These are phyloP conservation scores for Xiphorhynchus elegans DNA, from an alignment of 2,113 vertebrate genomes.

Conservation along the genomic window DNA sequence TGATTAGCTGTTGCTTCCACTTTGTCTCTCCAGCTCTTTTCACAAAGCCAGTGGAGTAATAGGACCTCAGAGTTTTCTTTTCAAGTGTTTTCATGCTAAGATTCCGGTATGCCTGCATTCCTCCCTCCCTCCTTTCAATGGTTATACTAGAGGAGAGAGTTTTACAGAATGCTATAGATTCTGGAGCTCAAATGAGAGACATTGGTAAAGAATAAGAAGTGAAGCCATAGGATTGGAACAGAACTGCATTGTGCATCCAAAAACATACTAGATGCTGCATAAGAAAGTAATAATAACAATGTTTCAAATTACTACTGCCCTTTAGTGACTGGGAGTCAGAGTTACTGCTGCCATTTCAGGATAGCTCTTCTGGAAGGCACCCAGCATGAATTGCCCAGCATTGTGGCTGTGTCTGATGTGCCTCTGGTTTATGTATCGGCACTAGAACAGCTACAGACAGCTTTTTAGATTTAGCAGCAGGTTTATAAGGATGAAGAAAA, in stretches of 20 bases:
- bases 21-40: neutral
- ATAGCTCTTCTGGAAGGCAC: neutral
- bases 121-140: neutral
- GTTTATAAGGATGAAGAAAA: conserved; percentile 17
- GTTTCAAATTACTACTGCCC: neutral
- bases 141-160: neutral
- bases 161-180: neutral
- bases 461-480: conserved; percentile 42
- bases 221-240: neutral
- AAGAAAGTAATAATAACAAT: neutral
- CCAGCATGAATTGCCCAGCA: neutral
- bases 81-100: neutral
- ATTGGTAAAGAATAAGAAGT: neutral
- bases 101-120: neutral
- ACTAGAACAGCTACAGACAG: neutral
- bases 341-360: neutral
- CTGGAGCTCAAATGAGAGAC: neutral
- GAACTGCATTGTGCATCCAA: neutral
- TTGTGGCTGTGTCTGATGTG: neutral
- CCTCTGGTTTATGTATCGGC: neutral
- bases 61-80: neutral
- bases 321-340: neutral
- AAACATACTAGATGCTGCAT: neutral
- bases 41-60: neutral
- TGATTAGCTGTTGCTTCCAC: neutral